Base-by-base conservation (phyloP, 1,140 invertebrate species). In the Pinna nobilis region DNA sequence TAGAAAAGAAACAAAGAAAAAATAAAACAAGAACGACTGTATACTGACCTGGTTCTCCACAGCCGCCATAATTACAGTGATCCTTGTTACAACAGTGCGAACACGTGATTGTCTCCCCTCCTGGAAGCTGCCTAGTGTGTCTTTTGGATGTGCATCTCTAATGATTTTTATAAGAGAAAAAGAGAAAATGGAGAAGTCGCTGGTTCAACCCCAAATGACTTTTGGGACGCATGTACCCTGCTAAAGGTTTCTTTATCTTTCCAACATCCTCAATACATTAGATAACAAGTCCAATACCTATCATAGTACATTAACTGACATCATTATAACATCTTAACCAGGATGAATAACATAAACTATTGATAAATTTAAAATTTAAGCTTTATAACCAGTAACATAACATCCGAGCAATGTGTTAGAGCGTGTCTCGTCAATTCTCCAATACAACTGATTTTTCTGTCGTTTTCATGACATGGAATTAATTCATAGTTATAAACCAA, bases 31-130 rank as follows among this genome's bases (percentile, higher is more conserved):
- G n/a, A 20, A 35, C 18, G 11, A n/a, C 18, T n/a, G n/a, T 51
- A 25, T 51, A 35, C 68, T 61, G 33, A 70, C 68, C 6, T 25
- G 41, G 41, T 18, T 66, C 64, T 44, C 72, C 72, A 49, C 72
- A 74, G 3, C 72, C 72, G 1, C 72, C 72, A 37, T 74, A 74
- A 30, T 74, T 74, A 28, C 72, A 74, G n/a, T 74, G 72, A 35
- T 68, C 72, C 7, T 30, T 51, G 7, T n/a, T 35, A 37, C 72
- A 74, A 20, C 72, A 74, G 1, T 32, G 18, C 13, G 47, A 32
- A 47, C 72, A 74, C 0, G 57, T 35, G 13, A 37, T 51, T 7
- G 60, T 53, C 18, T 74, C 65, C 20, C 53, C 51, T 18, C 57
- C 59, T 20, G 53, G n/a, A n/a, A n/a, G n/a, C 28, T 9, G 41